Evolutionary conservation across 1,140 invertebrate genomes (phyloP).

Genomic region (Marisa cornuarietis): DNA sequence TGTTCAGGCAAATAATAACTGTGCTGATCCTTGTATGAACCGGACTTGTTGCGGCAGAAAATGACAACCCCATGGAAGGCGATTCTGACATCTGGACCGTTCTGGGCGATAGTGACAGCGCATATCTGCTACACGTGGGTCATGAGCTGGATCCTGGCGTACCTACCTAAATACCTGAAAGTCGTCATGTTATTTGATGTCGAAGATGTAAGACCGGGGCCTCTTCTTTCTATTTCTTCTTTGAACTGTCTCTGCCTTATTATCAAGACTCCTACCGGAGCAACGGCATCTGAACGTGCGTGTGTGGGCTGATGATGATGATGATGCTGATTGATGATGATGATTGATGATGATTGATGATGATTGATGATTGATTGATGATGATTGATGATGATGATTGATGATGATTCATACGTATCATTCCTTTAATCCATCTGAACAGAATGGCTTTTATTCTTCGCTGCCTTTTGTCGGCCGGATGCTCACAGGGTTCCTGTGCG

Average conservation of each 20-base stretch:
- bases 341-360: neutral
- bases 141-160: slow-evolving; percentile 89
- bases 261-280: neutral
- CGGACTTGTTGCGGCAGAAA: slow-evolving; percentile 4
- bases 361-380: neutral
- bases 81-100: slow-evolving; percentile 80
- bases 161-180: slow-evolving; percentile 91
- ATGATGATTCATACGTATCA: too few relatives aligned
- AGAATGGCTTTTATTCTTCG: slow-evolving; percentile 42
- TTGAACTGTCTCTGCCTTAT: too few relatives aligned
- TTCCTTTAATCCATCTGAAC: neutral
- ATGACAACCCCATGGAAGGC: slow-evolving; percentile 73
- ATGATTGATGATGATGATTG: neutral
- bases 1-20: neutral
- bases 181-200: slow-evolving; percentile 85
- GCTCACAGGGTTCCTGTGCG: slow-evolving; percentile 28
- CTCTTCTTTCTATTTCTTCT: too few relatives aligned
- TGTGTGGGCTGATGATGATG: neutral
- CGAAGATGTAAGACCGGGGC: slow-evolving; percentile 72
- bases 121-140: slow-evolving; percentile 89
- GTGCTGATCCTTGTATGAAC: neutral
- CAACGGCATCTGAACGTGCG: too few relatives aligned
- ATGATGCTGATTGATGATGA: neutral
- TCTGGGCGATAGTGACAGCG: slow-evolving; percentile 89
- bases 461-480: slow-evolving; percentile 39